A percentile compares a stretch with the other conserved stretches of the same genome.
These are phyloP conservation scores for Campodea augens DNA, from an alignment of 1,140 invertebrate genomes.

Conservation along the genomic window DNA sequence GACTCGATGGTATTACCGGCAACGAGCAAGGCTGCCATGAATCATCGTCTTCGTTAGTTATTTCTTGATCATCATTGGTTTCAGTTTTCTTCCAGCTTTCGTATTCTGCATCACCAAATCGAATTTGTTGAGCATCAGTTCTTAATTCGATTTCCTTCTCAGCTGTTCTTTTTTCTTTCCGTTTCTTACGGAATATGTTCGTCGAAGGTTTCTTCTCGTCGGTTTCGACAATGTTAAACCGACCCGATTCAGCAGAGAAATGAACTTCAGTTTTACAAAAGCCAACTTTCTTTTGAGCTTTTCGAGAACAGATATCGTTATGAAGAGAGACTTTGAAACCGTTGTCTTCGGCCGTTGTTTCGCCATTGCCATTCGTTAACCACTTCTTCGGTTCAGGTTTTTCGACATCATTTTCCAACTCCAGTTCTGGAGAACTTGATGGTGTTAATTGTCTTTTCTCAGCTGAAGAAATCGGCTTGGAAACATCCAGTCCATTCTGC, in stretches of 20 bases:
- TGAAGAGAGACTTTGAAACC: no score
- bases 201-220: slow-evolving; percentile 63
- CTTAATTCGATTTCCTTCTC: slow-evolving; percentile 6
- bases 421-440: no score
- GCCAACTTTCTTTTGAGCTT: slow-evolving; percentile 54
- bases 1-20: no score
- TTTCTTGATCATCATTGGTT: slow-evolving; percentile 4
- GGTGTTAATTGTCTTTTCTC: no score
- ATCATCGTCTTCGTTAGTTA: neutral
- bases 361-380: no score
- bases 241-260: slow-evolving; percentile 60
- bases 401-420: no score
- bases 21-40: no score
- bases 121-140: slow-evolving; percentile 24
- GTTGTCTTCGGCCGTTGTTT: no score
- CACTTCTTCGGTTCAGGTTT: no score
- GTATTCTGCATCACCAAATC: slow-evolving; percentile 31
- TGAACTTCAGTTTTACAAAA: slow-evolving; percentile 73
- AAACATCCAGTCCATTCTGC: no score
- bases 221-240: slow-evolving; percentile 67
- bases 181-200: slow-evolving; percentile 44
- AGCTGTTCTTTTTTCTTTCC: slow-evolving; percentile 15
- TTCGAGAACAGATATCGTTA: no score
- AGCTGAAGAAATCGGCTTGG: no score
- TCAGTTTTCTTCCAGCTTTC: slow-evolving; percentile 25